Conservation (phyloP, 2,888 invertebrate species). For the Ochropleura plecta region DNA sequence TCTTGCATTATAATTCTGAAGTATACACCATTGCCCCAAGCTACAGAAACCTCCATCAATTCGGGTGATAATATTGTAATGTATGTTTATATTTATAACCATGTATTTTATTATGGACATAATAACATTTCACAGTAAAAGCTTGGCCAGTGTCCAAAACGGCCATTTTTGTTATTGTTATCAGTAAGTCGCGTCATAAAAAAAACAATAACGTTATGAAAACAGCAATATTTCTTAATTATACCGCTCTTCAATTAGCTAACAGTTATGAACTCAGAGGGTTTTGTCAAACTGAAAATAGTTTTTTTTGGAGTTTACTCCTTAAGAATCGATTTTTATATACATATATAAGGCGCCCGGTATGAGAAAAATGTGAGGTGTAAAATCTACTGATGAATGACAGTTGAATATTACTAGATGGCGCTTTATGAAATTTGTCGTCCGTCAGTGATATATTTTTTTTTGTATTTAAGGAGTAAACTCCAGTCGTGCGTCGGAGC, state of each 20-base stretch:
- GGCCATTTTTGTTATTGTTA: slow-evolving; percentile 54
- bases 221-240: not conserved
- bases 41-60: not conserved
- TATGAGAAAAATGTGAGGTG: no score
- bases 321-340: no score
- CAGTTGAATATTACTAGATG: no score
- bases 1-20: not conserved
- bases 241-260: not conserved
- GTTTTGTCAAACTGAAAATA: not conserved
- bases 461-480: no score
- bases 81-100: slow-evolving; percentile 13
- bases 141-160: slow-evolving; percentile 57
- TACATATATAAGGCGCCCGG: no score
- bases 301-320: no score
- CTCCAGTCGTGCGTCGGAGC: no score
- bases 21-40: not conserved
- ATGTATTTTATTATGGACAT: slow-evolving; percentile 31
- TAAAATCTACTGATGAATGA: no score
- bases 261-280: not conserved
- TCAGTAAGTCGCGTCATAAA: slow-evolving; percentile 22
- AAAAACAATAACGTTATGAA: slow-evolving; percentile 25
- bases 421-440: no score
- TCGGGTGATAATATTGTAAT: slow-evolving; percentile 12
- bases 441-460: no score
- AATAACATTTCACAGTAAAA: slow-evolving; percentile 38